Conservation (phyloP, 1,140 invertebrate species). For the Caenorhabditis tropicalis region DNA sequence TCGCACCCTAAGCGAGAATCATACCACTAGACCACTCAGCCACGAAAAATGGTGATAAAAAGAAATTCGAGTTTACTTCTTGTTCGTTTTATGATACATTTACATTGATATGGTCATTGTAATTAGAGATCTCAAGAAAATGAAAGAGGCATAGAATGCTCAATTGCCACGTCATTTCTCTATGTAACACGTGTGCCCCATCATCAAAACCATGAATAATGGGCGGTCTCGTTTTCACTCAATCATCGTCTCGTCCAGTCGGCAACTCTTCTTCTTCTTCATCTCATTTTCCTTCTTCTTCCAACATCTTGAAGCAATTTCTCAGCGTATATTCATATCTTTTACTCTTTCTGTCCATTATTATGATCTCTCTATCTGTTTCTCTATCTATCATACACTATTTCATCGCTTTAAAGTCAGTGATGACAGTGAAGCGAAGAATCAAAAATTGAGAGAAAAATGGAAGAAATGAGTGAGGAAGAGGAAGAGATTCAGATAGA, state of each 20-base stretch:
- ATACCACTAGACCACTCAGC: slow-evolving; percentile 37
- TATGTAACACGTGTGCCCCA: not conserved
- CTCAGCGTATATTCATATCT: not conserved
- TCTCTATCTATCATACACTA: not conserved
- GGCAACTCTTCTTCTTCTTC: not conserved
- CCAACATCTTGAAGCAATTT: slow-evolving; percentile 42
- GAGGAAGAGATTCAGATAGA: slow-evolving; percentile 4
- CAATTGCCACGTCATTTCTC: not conserved
- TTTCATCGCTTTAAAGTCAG: not conserved
- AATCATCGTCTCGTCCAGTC: slow-evolving; percentile 38
- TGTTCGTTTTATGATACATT: no score
- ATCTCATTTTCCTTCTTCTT: slow-evolving; percentile 19
- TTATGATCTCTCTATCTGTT: slow-evolving; percentile 1
- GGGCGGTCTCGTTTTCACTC: slow-evolving; percentile 32
- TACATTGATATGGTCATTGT: no score
- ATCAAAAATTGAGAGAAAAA: slow-evolving; percentile 5
- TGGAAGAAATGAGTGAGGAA: not conserved
- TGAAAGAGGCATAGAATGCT: no score
- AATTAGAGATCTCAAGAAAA: no score
- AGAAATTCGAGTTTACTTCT: no score
- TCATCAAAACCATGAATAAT: slow-evolving; percentile 38
- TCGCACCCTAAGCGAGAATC: slow-evolving; percentile 44
- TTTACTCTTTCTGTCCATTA: slow-evolving; percentile 1
- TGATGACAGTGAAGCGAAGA: not conserved
- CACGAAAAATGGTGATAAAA: not conserved